These are phyloP conservation scores for Podotricha telesiphe DNA, from an alignment of 2,888 invertebrate species.

Conservation along the genomic window DNA sequence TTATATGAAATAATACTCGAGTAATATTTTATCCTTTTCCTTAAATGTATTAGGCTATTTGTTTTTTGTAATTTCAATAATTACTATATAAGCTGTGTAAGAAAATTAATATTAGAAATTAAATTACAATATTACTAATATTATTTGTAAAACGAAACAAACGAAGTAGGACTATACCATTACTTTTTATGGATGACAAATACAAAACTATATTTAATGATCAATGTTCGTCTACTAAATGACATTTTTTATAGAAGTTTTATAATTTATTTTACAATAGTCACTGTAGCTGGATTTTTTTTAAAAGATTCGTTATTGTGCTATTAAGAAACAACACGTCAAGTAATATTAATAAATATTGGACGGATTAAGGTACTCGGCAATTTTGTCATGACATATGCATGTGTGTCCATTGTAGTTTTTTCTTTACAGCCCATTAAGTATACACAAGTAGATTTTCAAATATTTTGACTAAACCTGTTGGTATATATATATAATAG, in stretches of 20 bases:
- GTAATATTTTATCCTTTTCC: slow-evolving; percentile 1
- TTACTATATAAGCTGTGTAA: background rate
- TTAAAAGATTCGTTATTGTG: background rate
- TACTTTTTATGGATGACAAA: background rate
- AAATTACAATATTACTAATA: slow-evolving; percentile 9
- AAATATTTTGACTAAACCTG: background rate
- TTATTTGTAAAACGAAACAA: slow-evolving; percentile 6
- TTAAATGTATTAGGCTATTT: slow-evolving; percentile 1
- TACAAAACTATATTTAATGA: slow-evolving; percentile 36
- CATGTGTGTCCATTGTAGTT: background rate
- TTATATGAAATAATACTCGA: slow-evolving; percentile 2
- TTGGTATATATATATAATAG: background rate
- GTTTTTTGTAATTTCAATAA: slow-evolving; percentile 1
- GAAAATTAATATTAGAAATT: slow-evolving; percentile 8
- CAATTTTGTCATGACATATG: background rate
- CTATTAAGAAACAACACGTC: background rate
- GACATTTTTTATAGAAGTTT: slow-evolving; percentile 20
- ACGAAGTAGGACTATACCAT: slow-evolving; percentile 14
- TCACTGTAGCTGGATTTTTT: background rate
- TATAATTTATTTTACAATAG: slow-evolving; percentile 2
- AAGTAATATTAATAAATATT: slow-evolving; percentile 3
- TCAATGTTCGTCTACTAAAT: slow-evolving; percentile 32
- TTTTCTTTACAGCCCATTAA: background rate
- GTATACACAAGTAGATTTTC: background rate
- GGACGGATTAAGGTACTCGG: slow-evolving; percentile 1